Conservation (phyloP, 1,140 invertebrate species). For the silkworm (Bombyx mori) region ASM3026992v2 NC_085116.1:7853001-7853500, state of each 20-base stretch:
- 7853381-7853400: slow-evolving; percentile 63
- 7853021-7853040: too few species aligned
- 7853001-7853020: too few species aligned
- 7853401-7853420: slow-evolving; percentile 38
- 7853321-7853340: slow-evolving; percentile 67
- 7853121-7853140: too few species aligned
- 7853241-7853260: slow-evolving; percentile 43
- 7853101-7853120: too few species aligned
- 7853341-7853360: slow-evolving; percentile 70
- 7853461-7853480: slow-evolving; percentile 51
- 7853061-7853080: too few species aligned
- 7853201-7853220: background rate
- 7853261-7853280: slow-evolving; percentile 27
- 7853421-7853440: slow-evolving; percentile 42
- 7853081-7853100: too few species aligned
- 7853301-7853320: slow-evolving; percentile 50
- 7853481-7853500: slow-evolving; percentile 66
- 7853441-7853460: slow-evolving; percentile 50
- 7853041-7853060: too few species aligned
- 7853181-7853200: too few species aligned
- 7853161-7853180: too few species aligned
- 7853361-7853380: slow-evolving; percentile 64
- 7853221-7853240: slow-evolving; percentile 21
- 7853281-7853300: slow-evolving; percentile 58
- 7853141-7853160: too few species aligned